Conservation (phyloP, 2,888 invertebrate species). For the Campoplex capitator region DNA sequence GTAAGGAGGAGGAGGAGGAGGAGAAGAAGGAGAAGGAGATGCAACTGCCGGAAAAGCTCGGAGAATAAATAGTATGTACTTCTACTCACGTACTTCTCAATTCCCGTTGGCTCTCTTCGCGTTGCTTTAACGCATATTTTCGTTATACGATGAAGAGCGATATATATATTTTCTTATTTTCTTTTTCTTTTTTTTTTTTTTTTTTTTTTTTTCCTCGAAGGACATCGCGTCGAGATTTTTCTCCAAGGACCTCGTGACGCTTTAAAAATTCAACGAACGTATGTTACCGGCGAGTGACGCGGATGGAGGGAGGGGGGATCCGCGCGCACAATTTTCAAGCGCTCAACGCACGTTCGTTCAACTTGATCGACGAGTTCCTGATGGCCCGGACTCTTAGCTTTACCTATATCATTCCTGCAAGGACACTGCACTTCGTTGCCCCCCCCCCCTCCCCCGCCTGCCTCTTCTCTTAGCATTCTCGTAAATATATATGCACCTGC, state of each 20-base stretch:
- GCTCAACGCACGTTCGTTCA: constrained; percentile 46
- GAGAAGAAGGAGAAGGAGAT: constrained; percentile 39
- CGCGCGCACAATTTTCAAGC: constrained; percentile 14
- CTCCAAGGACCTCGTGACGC: constrained; percentile 3
- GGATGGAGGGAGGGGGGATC: background rate
- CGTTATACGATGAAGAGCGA: background rate
- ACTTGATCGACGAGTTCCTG: constrained; percentile 62
- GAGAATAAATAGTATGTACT: background rate
- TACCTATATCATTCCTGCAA: constrained; percentile 42
- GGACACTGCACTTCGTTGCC: constrained; percentile 14
- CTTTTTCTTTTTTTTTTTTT: background rate
- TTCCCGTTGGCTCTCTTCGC: background rate
- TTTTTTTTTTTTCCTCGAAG: background rate
- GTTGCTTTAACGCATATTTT: background rate
- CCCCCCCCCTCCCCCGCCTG: background rate
- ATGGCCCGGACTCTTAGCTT: constrained; percentile 58
- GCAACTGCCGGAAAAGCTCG: constrained; percentile 64
- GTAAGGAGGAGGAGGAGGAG: background rate
- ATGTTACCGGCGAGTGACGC: background rate
- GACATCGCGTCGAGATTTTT: constrained; percentile 31
- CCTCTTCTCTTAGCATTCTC: background rate
- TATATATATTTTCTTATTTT: background rate
- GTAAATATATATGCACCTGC: constrained; percentile 7
- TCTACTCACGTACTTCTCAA: constrained; percentile 1
- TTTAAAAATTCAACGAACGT: constrained; percentile 56